Conservation (phyloP, 2,888 invertebrate species). For the Anthophora plumipes region DNA sequence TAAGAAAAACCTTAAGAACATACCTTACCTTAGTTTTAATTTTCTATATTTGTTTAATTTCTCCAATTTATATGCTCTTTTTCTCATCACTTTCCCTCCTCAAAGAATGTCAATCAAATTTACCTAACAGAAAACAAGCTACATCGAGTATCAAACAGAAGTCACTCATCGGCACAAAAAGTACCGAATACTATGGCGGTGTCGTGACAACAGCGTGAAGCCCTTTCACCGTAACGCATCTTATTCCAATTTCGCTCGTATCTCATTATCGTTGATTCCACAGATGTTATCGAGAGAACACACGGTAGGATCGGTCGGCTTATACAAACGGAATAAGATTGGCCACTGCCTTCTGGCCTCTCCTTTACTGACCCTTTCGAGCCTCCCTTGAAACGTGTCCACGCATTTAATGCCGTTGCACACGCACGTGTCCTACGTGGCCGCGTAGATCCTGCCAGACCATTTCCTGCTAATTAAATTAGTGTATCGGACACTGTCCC, state of each 20-base stretch:
- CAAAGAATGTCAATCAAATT: too few relatives aligned
- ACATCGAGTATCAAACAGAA: neutral
- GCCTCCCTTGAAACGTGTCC: slow-evolving; percentile 52
- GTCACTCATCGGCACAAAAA: neutral
- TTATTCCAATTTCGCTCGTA: slow-evolving; percentile 58
- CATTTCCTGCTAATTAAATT: slow-evolving; percentile 79
- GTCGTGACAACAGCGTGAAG: slow-evolving; percentile 37
- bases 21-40: too few relatives aligned
- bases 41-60: too few relatives aligned
- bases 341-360: slow-evolving; percentile 36
- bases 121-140: too few relatives aligned
- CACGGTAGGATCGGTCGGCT: slow-evolving; percentile 32
- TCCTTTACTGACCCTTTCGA: slow-evolving; percentile 33
- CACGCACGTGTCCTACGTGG: slow-evolving; percentile 66
- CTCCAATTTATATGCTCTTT: too few relatives aligned
- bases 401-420: slow-evolving; percentile 67
- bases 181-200: neutral
- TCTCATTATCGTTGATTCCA: slow-evolving; percentile 53
- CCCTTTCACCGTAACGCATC: slow-evolving; percentile 35
- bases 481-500: slow-evolving; percentile 74
- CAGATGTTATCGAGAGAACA: slow-evolving; percentile 52
- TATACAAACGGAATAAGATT: slow-evolving; percentile 58
- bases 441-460: slow-evolving; percentile 65
- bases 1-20: too few relatives aligned
- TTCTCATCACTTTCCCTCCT: too few relatives aligned